Percentiles rank a stretch among this genome's conserved stretches.
Conservation (phyloP, 2,113 vertebrate species). For the Salvator merianae region DNA sequence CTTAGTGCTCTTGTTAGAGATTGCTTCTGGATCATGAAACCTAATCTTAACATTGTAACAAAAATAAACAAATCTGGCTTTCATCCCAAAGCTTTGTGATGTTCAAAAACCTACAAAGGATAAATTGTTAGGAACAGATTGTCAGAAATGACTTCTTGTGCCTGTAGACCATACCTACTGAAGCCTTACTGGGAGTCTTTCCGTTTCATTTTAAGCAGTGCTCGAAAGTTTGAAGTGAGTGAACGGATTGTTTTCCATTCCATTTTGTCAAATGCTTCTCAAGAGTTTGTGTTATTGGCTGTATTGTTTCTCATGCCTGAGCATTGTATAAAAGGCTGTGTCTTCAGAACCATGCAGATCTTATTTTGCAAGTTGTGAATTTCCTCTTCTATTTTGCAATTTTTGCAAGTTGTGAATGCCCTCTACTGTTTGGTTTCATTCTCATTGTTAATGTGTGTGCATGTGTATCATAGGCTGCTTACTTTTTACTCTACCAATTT, state of each 20-base stretch:
- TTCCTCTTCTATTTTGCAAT: neutral
- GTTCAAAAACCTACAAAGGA: slow-evolving; percentile 1
- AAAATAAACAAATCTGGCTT: slow-evolving; percentile 46
- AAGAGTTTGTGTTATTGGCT: neutral
- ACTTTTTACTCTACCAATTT: neutral
- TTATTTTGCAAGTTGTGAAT: neutral
- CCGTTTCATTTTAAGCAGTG: slow-evolving; percentile 46
- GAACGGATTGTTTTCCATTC: slow-evolving; percentile 48
- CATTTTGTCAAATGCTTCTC: slow-evolving; percentile 19
- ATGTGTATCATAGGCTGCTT: neutral
- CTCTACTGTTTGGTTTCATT: neutral
- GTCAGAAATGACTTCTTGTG: slow-evolving; percentile 36
- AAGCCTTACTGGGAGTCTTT: slow-evolving; percentile 42
- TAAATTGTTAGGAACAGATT: slow-evolving; percentile 45
- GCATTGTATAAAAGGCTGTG: neutral
- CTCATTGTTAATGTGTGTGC: neutral
- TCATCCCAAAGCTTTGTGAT: slow-evolving; percentile 42
- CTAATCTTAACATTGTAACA: slow-evolving; percentile 33
- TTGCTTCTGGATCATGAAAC: slow-evolving; percentile 51
- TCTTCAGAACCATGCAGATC: neutral
- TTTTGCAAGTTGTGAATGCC: neutral
- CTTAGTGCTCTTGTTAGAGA: slow-evolving; percentile 45
- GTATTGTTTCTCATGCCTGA: neutral
- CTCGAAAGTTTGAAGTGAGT: slow-evolving; percentile 36
- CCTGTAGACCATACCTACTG: slow-evolving; percentile 40